Base-by-base conservation (phyloP, 1,140 invertebrate genomes). In the Drosophila pseudoananassae region DNA sequence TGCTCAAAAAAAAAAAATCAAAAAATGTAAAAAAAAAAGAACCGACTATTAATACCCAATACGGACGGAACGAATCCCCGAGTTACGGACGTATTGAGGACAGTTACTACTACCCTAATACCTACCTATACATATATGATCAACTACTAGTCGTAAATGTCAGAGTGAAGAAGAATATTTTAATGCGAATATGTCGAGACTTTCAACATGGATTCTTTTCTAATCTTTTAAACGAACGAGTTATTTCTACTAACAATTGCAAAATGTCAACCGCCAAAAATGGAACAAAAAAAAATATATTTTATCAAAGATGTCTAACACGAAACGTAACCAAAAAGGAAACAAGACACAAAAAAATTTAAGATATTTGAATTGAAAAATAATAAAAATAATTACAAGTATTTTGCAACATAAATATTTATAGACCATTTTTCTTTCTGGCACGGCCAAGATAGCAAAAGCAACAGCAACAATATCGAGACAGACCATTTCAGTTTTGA, bases 401-500 rank as follows among this genome's bases (percentile, higher is more conserved):
- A 88, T 88, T 87, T 87, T 88, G 83, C 83, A 87, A 88, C 61
- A 83, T 79, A 79, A 78, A 87, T 87, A 87, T 87, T 72, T 88
- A 79, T 83, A 87, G 76, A 83, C 60, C 78, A 87, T 88, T 87
- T 85, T 83, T 79, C 59, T 85, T 84, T 58, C 40, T 79, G 76
- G 78, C 78, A 76, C 45, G 54, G 71, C 71, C 78, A 81, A 68
- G 60, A 59, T 57, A 72, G 14, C 43, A 73, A 51, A 58, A 60
- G 58, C 66, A 76, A 74, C 73, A 76, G 43, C 38, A 61, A n/a
- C 66, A 69, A 49, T n/a, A 17, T 27, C 6, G 23, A 20, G 6
- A 31, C 12, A 55, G n/a, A 10, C 12, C 10, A 25, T 40, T 14
- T 40, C 38, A n/a, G 38, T 40, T 45, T 45, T 14, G 70, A 70